A percentile compares a stretch with the other conserved stretches of the same genome.
phyloP scores from a whole-genome alignment of 2,113 vertebrate genomes.

The Barbus barbus region DNA sequence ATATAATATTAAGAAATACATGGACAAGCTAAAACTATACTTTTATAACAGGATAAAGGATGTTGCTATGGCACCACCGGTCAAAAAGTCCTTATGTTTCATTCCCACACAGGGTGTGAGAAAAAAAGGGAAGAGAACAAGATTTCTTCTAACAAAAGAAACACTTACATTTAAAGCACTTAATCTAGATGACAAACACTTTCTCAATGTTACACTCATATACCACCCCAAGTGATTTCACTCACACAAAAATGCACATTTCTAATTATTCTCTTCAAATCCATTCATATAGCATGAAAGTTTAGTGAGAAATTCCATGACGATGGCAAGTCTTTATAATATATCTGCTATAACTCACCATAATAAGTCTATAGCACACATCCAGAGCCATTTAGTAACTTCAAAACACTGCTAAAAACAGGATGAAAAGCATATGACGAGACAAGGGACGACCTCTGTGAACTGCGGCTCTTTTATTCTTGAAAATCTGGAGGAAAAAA shows the following conservation, averaged over 20 bases:
- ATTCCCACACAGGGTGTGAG: conserved; percentile 4
- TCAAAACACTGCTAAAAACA: conserved; percentile 74
- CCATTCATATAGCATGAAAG: neutral
- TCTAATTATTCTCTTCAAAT: neutral
- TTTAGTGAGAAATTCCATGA: neutral
- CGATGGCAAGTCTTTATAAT: neutral
- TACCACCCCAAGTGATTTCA: neutral
- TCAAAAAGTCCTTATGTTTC: neutral
- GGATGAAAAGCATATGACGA: conserved; percentile 82
- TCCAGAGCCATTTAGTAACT: conserved; percentile 23
- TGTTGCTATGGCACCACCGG: neutral
- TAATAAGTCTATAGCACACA: conserved; percentile 7
- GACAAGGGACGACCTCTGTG: conserved; percentile 84
- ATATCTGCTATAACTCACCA: neutral
- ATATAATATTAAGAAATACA: neutral
- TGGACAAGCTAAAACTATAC: neutral
- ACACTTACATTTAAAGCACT: neutral
- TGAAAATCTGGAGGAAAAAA: conserved; percentile 74
- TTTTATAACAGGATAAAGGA: neutral
- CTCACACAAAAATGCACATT: neutral
- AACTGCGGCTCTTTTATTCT: conserved; percentile 81
- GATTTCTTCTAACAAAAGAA: neutral
- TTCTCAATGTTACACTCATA: neutral
- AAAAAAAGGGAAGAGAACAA: neutral
- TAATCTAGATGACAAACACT: neutral